phyloP scores from a whole-genome alignment of 64 coral and sea anemone species.

The Anthopleura sola region DNA sequence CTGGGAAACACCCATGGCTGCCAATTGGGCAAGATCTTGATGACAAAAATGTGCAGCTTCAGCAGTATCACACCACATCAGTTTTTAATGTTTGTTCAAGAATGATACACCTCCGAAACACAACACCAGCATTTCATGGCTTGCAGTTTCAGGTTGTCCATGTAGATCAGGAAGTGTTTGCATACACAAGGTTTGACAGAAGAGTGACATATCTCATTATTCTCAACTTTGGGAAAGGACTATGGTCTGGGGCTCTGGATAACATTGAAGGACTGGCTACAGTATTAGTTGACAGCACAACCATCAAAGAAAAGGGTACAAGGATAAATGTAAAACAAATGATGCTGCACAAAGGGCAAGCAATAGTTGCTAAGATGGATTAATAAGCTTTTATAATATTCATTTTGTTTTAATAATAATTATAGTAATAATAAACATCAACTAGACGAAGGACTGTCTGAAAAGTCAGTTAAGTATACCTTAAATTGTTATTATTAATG shows the following conservation, averaged over 20 bases:
- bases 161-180: slow-evolving; percentile 48
- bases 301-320: slow-evolving; percentile 52
- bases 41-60: slow-evolving; percentile 57
- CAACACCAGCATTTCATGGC: slow-evolving; percentile 37
- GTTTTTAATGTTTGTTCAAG: slow-evolving; percentile 50
- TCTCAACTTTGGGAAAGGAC: slow-evolving; percentile 66
- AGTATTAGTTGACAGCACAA: slow-evolving; percentile 55
- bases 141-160: slow-evolving; percentile 61
- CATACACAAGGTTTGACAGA: slow-evolving; percentile 40
- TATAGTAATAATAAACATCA: no score
- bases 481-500: no score
- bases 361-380: slow-evolving; percentile 54
- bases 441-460: no score
- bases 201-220: slow-evolving; percentile 23
- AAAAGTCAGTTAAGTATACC: no score
- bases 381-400: not conserved
- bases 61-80: slow-evolving; percentile 41
- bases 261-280: slow-evolving; percentile 43
- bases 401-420: no score
- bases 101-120: slow-evolving; percentile 52
- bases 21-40: slow-evolving; percentile 35
- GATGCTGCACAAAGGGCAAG: slow-evolving; percentile 56
- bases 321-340: slow-evolving; percentile 25
- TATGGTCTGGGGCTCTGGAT: slow-evolving; percentile 32
- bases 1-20: slow-evolving; percentile 40